These are phyloP conservation scores for Ctenoplectra terminalis DNA, from an alignment of 1,140 invertebrate genomes.

Conservation along the genomic window DNA sequence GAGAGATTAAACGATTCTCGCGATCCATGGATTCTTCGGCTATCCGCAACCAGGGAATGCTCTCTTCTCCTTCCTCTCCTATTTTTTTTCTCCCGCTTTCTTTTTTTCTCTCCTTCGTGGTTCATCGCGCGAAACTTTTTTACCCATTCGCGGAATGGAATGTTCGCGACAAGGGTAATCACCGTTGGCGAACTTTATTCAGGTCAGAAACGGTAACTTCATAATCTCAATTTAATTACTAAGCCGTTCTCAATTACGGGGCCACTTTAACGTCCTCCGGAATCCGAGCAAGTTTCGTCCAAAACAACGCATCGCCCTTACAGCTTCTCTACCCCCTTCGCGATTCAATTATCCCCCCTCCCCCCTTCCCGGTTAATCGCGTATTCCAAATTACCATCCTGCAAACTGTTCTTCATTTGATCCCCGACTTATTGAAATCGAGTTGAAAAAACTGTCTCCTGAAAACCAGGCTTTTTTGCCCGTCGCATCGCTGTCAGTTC, in stretches of 20 bases:
- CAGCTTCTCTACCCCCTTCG: too few species aligned
- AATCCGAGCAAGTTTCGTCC: neutral
- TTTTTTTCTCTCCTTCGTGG: neutral
- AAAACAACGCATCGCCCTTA: neutral
- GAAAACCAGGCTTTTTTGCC: neutral
- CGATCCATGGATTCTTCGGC: conserved; percentile 27
- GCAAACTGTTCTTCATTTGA: neutral
- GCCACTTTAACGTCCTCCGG: neutral
- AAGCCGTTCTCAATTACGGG: conserved; percentile 14
- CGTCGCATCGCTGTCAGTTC: neutral
- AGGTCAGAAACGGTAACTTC: conserved; percentile 21
- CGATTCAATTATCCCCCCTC: conserved; percentile 32
- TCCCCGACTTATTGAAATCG: neutral
- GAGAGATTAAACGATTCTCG: conserved; percentile 17
- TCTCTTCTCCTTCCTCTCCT: neutral
- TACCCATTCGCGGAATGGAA: neutral
- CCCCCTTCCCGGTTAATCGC: conserved; percentile 4
- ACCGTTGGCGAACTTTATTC: conserved; percentile 24
- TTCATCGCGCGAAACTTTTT: conserved; percentile 13
- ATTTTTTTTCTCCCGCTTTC: neutral
- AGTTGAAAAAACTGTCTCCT: too few species aligned
- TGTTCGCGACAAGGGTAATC: neutral
- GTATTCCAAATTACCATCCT: neutral
- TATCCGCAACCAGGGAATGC: neutral
- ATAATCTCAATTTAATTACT: conserved; percentile 34